These are phyloP conservation scores for Trichomalopsis sarcophagae DNA, from an alignment of 1,140 invertebrate species.

Conservation along the genomic window DNA sequence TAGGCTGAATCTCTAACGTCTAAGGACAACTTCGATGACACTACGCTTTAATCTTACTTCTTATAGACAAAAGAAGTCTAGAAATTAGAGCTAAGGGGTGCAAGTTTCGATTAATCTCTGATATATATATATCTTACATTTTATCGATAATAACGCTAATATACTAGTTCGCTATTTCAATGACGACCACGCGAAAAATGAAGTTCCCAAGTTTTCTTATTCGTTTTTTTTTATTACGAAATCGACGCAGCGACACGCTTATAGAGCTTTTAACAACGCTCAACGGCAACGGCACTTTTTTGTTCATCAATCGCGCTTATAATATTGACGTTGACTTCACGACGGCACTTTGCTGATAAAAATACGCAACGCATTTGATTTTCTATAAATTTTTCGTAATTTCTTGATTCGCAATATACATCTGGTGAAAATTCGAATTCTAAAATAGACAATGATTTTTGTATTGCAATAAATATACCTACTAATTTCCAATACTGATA, in stretches of 20 bases:
- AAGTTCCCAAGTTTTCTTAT: conserved; percentile 1
- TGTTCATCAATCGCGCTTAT: conserved; percentile 14
- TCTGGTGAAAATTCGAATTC: not conserved
- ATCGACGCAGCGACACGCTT: conserved; percentile 42
- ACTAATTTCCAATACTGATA: not conserved
- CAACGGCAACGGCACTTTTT: conserved; percentile 46
- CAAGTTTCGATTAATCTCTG: not conserved
- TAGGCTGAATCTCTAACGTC: conserved; percentile 55
- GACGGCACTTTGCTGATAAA: conserved; percentile 47
- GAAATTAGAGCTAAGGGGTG: conserved; percentile 6
- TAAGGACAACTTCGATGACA: conserved; percentile 54
- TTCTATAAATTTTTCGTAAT: conserved; percentile 14
- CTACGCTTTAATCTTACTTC: conserved; percentile 9
- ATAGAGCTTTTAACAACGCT: conserved; percentile 3
- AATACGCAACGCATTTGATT: conserved; percentile 25
- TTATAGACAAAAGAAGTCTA: conserved; percentile 1
- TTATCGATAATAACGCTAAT: conserved; percentile 3
- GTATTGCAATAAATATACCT: not conserved
- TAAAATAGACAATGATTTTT: conserved; percentile 10
- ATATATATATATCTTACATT: not conserved
- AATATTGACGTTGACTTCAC: conserved; percentile 49
- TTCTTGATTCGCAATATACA: not conserved
- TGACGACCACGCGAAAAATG: not conserved
- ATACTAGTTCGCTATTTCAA: conserved; percentile 13
- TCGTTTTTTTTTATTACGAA: conserved; percentile 15